A percentile compares a stretch with the other conserved stretches of the same genome.
These are phyloP conservation scores for Palythoa grandiflora DNA, from an alignment of 92 coral and sea anemone species.

Conservation along the genomic window DNA sequence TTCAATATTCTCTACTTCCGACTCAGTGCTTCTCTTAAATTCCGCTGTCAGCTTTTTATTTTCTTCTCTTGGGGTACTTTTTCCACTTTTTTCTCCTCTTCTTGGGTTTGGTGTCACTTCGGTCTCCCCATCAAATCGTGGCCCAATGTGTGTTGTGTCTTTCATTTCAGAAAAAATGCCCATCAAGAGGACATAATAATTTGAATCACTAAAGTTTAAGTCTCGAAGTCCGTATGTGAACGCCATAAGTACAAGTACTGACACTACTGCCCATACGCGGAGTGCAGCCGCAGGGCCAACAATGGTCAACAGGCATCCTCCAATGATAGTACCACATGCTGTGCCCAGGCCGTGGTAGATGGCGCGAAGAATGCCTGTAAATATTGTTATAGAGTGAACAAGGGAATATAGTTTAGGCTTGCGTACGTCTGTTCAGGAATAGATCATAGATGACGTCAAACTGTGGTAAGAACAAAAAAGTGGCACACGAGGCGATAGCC, in stretches of 20 bases:
- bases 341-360: constrained; percentile 85
- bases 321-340: constrained; percentile 71
- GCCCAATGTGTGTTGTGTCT: not conserved
- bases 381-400: not conserved
- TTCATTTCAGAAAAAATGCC: constrained; percentile 46
- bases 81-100: constrained; percentile 21
- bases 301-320: constrained; percentile 65
- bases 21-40: not conserved
- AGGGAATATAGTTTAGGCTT: not conserved
- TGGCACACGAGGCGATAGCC: too few relatives aligned
- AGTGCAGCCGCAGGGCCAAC: constrained; percentile 79
- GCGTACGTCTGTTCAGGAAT: too few relatives aligned
- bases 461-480: too few relatives aligned
- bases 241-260: constrained; percentile 60
- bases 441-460: too few relatives aligned
- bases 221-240: constrained; percentile 80
- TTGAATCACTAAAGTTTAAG: constrained; percentile 66
- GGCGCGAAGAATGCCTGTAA: constrained; percentile 79
- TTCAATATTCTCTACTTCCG: not conserved
- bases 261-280: constrained; percentile 79
- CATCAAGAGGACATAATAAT: constrained; percentile 69
- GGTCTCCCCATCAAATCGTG: not conserved
- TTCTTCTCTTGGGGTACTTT: not conserved
- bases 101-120: constrained; percentile 20
- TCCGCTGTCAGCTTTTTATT: not conserved